Conservation (phyloP, 1,140 invertebrate species). For the Gonatopus flavifemur region DNA sequence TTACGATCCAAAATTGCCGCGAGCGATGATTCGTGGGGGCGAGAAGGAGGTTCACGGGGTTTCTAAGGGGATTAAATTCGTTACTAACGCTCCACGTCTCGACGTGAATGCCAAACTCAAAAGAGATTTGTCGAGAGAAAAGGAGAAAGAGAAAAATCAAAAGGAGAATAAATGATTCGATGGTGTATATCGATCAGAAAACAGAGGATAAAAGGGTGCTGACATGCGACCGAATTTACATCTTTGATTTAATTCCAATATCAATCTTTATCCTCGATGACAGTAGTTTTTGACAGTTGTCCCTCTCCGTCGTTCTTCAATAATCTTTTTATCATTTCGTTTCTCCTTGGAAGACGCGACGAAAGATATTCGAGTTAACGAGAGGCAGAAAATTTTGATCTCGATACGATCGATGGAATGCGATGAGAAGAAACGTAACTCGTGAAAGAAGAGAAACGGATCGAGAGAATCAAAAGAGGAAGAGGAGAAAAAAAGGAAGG, state of each 20-base stretch:
- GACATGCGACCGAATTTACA: too few relatives aligned
- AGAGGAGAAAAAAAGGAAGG: not conserved
- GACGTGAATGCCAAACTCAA: conserved; percentile 10
- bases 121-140: conserved; percentile 9
- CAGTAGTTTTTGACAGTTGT: too few relatives aligned
- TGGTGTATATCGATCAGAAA: too few relatives aligned
- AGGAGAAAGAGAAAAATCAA: conserved; percentile 14
- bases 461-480: not conserved
- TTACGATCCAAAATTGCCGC: conserved; percentile 19
- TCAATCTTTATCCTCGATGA: too few relatives aligned
- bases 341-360: too few relatives aligned
- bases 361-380: too few relatives aligned
- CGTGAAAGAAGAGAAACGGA: not conserved
- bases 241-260: too few relatives aligned
- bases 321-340: too few relatives aligned
- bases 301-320: too few relatives aligned
- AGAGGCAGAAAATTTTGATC: too few relatives aligned
- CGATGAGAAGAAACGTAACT: not conserved
- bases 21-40: conserved; percentile 7
- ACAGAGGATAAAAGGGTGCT: too few relatives aligned
- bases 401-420: not conserved
- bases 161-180: too few relatives aligned
- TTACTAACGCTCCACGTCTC: conserved; percentile 11
- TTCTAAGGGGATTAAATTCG: conserved; percentile 28
- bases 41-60: conserved; percentile 7